These are phyloP conservation scores for Xestia ashworthii DNA, from an alignment of 2,888 invertebrate species.

Conservation along the genomic window DNA sequence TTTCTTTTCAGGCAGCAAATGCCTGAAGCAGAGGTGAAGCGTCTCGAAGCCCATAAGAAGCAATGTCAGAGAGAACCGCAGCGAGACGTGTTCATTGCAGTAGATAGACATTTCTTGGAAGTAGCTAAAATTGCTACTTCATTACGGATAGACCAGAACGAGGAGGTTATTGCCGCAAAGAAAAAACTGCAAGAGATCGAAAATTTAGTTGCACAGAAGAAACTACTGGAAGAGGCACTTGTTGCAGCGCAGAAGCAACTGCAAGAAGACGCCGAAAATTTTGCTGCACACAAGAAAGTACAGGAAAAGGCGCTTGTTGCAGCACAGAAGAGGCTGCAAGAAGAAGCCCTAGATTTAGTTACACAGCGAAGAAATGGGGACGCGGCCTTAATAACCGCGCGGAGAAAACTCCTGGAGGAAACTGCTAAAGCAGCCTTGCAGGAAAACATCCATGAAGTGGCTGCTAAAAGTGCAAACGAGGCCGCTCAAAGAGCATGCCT, in stretches of 20 bases:
- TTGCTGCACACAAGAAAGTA: too few species aligned
- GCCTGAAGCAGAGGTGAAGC: not conserved
- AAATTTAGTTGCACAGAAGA: not conserved
- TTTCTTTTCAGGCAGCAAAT: constrained; percentile 7
- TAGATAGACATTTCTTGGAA: not conserved
- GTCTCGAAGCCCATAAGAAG: not conserved
- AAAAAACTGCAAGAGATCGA: not conserved
- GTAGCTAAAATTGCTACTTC: not conserved
- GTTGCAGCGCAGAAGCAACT: not conserved
- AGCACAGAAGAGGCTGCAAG: too few species aligned
- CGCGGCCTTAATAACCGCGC: not conserved
- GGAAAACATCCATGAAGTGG: not conserved
- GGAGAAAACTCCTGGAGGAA: not conserved
- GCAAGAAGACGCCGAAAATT: not conserved
- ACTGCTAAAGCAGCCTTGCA: too few species aligned
- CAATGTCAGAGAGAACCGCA: not conserved
- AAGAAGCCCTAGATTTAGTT: too few species aligned
- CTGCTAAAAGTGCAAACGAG: not conserved
- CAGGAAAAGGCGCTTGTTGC: too few species aligned
- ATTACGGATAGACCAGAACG: not conserved
- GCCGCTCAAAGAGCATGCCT: not conserved
- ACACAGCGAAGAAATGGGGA: not conserved
- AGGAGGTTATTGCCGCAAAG: not conserved
- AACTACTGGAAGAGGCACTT: constrained; percentile 1
- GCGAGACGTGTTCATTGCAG: not conserved